Evolutionary conservation across 2,888 invertebrate species (phyloP).

Genomic region (Stenodera caucasica): DNA sequence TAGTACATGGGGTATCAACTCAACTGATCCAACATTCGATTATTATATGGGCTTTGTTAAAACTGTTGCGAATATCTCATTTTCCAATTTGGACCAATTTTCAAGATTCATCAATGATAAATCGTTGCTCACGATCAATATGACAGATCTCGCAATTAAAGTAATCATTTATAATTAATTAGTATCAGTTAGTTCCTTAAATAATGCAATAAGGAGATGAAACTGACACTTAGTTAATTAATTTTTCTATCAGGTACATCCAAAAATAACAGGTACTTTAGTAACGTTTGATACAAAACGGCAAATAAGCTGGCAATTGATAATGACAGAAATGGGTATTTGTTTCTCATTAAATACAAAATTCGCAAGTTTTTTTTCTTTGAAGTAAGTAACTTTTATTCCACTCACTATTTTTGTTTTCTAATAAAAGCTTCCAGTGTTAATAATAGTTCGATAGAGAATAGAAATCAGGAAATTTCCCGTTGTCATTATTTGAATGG

Average conservation of each 20-base stretch:
- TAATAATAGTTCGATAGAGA: neutral
- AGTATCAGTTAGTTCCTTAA: neutral
- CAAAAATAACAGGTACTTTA: slow-evolving; percentile 54
- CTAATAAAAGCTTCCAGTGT: neutral
- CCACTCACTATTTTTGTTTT: slow-evolving; percentile 17
- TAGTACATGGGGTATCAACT: slow-evolving; percentile 56
- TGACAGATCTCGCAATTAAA: slow-evolving; percentile 56
- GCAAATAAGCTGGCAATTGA: slow-evolving; percentile 55
- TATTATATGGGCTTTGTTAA: slow-evolving; percentile 57
- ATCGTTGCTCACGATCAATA: slow-evolving; percentile 53
- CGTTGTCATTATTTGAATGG: slow-evolving; percentile 56
- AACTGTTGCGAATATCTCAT: slow-evolving; percentile 57
- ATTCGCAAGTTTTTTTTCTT: slow-evolving; percentile 57
- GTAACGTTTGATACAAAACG: slow-evolving; percentile 56
- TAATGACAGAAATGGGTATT: slow-evolving; percentile 68
- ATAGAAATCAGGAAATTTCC: slow-evolving; percentile 29
- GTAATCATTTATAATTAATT: slow-evolving; percentile 41
- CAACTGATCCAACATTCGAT: slow-evolving; percentile 53
- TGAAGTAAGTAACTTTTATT: slow-evolving; percentile 53
- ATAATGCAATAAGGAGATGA: neutral
- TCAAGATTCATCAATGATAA: slow-evolving; percentile 53
- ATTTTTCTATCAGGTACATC: slow-evolving; percentile 56
- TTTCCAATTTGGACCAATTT: slow-evolving; percentile 52
- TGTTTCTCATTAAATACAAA: slow-evolving; percentile 68
- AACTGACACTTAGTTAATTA: no score